phyloP scores from a whole-genome alignment of 2,888 invertebrate species.

The Cryptocheilus praepositus region DNA sequence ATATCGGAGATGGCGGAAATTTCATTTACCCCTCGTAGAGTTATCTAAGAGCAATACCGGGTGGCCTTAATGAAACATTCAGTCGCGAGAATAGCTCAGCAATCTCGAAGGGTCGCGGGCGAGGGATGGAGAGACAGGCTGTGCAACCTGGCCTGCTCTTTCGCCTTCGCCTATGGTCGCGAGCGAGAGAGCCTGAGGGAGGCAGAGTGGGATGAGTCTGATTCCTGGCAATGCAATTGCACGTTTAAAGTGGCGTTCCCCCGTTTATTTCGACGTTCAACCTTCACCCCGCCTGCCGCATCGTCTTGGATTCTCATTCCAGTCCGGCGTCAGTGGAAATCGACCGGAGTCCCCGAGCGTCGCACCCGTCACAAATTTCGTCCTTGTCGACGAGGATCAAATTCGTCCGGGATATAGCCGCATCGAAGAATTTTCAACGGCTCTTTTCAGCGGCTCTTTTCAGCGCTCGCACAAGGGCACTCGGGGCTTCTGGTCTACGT shows the following conservation, averaged over 20 bases:
- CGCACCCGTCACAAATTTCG: conserved; percentile 36
- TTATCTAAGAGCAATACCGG: conserved; percentile 75
- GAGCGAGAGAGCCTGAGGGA: conserved; percentile 14
- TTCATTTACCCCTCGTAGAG: conserved; percentile 75
- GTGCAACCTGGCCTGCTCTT: conserved; percentile 42
- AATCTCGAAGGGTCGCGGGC: conserved; percentile 72
- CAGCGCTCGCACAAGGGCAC: too few relatives aligned
- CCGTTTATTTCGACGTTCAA: conserved; percentile 71
- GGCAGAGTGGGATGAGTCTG: conserved; percentile 68
- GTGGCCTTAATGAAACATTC: conserved; percentile 75
- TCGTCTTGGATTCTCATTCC: conserved; percentile 51
- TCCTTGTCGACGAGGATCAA: conserved; percentile 46
- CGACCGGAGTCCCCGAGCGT: conserved; percentile 42
- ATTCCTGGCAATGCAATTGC: conserved; percentile 75
- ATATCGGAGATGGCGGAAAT: conserved; percentile 75
- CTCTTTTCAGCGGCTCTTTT: not conserved
- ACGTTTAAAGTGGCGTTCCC: conserved; percentile 73
- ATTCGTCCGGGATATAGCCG: not conserved
- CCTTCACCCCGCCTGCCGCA: conserved; percentile 44
- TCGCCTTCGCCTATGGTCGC: conserved; percentile 32
- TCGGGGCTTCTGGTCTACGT: conserved; percentile 11
- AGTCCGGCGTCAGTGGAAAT: conserved; percentile 41
- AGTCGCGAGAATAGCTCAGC: conserved; percentile 75
- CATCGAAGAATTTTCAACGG: not conserved
- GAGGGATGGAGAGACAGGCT: conserved; percentile 35